Evolutionary conservation across 2,113 vertebrate species (phyloP).

Genomic region (Podiceps cristatus): DNA sequence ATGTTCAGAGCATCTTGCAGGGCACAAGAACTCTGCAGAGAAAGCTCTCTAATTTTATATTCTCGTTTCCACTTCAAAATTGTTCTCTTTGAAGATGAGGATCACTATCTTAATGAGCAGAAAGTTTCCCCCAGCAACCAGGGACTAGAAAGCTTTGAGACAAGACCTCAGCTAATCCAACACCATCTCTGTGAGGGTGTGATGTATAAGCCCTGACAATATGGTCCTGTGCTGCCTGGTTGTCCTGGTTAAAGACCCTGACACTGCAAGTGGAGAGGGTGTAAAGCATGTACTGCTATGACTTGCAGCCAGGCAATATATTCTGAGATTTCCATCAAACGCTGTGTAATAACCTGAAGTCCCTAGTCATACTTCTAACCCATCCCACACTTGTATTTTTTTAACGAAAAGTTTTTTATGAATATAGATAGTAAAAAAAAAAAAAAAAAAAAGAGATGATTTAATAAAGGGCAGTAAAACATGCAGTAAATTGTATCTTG

Average conservation of each 20-base stretch:
- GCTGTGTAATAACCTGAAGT: neutral
- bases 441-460: neutral
- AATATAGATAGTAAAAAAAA: neutral
- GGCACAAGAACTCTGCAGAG: neutral
- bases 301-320: neutral
- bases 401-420: neutral
- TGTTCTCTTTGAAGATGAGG: neutral
- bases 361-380: neutral
- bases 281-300: neutral
- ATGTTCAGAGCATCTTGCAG: neutral
- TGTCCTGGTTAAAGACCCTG: neutral
- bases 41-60: neutral
- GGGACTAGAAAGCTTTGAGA: neutral
- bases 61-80: neutral
- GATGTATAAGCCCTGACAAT: rapidly evolving
- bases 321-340: neutral
- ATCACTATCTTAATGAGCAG: neutral
- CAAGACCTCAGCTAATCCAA: rapidly evolving
- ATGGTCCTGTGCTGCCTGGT: neutral
- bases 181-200: neutral
- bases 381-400: neutral
- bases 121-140: neutral
- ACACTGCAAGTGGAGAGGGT: rapidly evolving
- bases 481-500: neutral
- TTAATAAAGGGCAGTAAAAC: neutral